Evolutionary conservation across 2,888 invertebrate genomes (phyloP), one percentile per base, ranked within the genome.

Genomic region (Agrilus biguttatus): DNA sequence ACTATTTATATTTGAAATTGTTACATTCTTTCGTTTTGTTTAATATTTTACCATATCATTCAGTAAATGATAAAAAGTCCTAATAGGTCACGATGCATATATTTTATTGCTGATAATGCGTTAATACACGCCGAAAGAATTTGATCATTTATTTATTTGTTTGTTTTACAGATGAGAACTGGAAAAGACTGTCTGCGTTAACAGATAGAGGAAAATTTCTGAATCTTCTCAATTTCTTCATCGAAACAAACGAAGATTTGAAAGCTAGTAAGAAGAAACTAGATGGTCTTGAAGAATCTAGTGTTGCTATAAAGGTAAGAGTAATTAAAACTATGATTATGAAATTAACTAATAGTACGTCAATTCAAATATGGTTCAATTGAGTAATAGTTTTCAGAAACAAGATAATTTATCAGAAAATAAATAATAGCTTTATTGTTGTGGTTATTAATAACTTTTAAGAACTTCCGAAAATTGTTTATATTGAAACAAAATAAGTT

Each of bases 151-250:
- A 5, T 21, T 21, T 21, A 5, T 21, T 7, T 10, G 28, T 6
- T 36, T n/a, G 33, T 39, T 39, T 55, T 61, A 33, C 49, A 71
- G 70, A 63, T 51, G 55, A 51, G 40, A 65, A 67, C 47, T 72
- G 71, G 69, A 53, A 55, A 28, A 56, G 46, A 32, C 48, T 69
- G 33, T 55, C 58, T 23, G 49, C 55, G 44, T 58, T 54, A 45
- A 47, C 69, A 19, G 62, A 65, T 49, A 57, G 57, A 44, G 71
- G 70, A 49, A 51, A 61, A 36, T 60, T 78, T 33, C 61, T 55
- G 37, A 68, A 71, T 48, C 66, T 72, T 4, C 56, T 77, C 43
- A 59, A 63, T 44, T 60, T 65, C 33, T 71, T 76, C 53, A 61
- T 66, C 48, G 60, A 60, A 17, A 60, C 56, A 14, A 69, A 71